Evolutionary conservation across 2,113 vertebrate genomes (phyloP), one percentile per base, ranked within the genome.

Genomic region (Mixornis gularis): DNA sequence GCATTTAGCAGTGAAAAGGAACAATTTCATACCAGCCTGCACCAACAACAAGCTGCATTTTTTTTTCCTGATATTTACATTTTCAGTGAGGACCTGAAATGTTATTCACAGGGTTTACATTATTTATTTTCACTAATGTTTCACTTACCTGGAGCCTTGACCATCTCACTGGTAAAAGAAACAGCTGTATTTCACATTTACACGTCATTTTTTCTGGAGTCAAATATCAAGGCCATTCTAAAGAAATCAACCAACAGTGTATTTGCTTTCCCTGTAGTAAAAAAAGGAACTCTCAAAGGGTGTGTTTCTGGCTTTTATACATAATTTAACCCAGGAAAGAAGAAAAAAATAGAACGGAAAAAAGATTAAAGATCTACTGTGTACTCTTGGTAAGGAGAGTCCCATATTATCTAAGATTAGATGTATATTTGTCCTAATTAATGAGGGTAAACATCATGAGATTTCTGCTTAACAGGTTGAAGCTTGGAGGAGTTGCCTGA

Each of bases 1-100:
- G 83, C 19, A 91, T 89, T 87, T 73, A 83, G 58, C 64, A 87
- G 58, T 81, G 89, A 95, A 96, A 94, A 96, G 76, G 65, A 58
- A 32, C 10, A 60, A 95, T 93, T 93, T 90, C 76, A 83, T 80
- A 76, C 85, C 89, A 95, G 77, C 21, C 48, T 80, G 59, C 81
- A 91, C 38, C 91, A 92, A 76, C 34, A 93, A 68, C 21, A 69
- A 89, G n/a, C 25, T 87, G 62, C 59, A 72, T 55, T 44, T 19
- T 19, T 20, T 43, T 22, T 84, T 77, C 7, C 55, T 69, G 46
- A 90, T 32, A 85, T 93, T 88, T 89, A 63, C n/a, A 73, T 95
- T 84, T 69, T 88, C 92, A 95, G 60, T 65, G 89, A 94, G 94
- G 63, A 51, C 26, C 83, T 46, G 58, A 72, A 69, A 49, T 84